These are phyloP conservation scores for Equus przewalskii DNA, from an alignment of 2,113 vertebrate species.

Conservation along the genomic window DNA sequence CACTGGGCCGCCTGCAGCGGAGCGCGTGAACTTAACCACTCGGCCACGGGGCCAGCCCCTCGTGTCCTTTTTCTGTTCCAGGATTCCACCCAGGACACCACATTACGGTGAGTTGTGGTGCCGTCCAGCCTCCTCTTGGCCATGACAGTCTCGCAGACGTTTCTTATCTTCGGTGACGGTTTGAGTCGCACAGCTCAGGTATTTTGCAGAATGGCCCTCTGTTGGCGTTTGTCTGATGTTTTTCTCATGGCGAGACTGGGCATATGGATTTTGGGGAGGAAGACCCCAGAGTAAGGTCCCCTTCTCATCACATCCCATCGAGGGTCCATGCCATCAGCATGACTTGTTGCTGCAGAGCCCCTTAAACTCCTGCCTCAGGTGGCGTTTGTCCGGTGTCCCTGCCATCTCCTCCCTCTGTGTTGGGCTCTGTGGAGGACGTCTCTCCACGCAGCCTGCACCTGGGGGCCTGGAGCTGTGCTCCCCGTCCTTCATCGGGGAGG, in stretches of 20 bases:
- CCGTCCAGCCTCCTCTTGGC: background rate
- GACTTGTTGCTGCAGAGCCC: background rate
- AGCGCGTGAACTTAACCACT: no score
- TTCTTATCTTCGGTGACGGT: background rate
- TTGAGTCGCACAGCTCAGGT: background rate
- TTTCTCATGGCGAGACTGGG: background rate
- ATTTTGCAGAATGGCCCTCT: background rate
- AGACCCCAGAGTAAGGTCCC: background rate
- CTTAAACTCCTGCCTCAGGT: background rate
- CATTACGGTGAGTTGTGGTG: background rate
- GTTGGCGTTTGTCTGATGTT: background rate
- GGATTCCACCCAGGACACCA: background rate
- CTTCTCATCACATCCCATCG: background rate
- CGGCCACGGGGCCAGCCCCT: no score
- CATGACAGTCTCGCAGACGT: background rate
- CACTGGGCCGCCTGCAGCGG: no score
- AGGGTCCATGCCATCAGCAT: background rate
- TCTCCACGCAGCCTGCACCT: background rate
- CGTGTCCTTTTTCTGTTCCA: background rate
- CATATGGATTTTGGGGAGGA: background rate
- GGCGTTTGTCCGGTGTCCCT: background rate
- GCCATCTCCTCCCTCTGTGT: background rate
- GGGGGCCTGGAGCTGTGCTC: background rate
- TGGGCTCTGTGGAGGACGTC: background rate
- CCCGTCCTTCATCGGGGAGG: background rate